Conservation (phyloP, 1,140 invertebrate species). For the Fopius arisanus region DNA sequence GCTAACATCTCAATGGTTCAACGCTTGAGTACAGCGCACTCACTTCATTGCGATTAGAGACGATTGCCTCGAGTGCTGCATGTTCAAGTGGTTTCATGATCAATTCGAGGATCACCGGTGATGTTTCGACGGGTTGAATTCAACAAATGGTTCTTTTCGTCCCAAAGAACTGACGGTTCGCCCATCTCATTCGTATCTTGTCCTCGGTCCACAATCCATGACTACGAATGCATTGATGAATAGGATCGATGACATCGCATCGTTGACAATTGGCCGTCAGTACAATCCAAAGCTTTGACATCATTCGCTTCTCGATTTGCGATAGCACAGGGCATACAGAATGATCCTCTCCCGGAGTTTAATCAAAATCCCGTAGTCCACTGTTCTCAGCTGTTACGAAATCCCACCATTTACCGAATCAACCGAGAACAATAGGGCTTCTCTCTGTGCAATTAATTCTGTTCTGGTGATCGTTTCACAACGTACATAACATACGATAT, state of each 20-base stretch:
- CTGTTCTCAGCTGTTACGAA: not conserved
- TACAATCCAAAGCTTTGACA: not conserved
- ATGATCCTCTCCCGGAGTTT: constrained; percentile 17
- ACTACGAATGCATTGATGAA: not conserved
- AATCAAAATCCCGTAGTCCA: constrained; percentile 17
- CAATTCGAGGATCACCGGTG: constrained; percentile 31
- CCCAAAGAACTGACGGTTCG: no score
- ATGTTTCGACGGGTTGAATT: constrained; percentile 2
- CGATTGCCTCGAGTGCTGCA: constrained; percentile 43
- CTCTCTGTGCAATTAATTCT: constrained; percentile 22
- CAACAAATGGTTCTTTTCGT: not conserved
- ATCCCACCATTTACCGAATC: constrained; percentile 3
- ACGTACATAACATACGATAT: not conserved
- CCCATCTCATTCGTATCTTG: no score
- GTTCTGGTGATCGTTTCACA: constrained; percentile 8
- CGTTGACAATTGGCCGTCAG: not conserved
- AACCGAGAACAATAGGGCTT: constrained; percentile 17
- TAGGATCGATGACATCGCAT: not conserved
- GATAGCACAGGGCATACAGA: not conserved
- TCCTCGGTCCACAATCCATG: no score
- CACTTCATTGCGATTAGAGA: constrained; percentile 25
- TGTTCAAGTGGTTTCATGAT: constrained; percentile 33
- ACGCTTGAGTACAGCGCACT: constrained; percentile 18
- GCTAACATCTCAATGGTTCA: constrained; percentile 51
- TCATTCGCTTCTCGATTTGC: not conserved